A percentile compares a stretch with the other conserved stretches of the same genome.
Conservation (phyloP, 2,113 vertebrate species). For the Myodes glareolus region DNA sequence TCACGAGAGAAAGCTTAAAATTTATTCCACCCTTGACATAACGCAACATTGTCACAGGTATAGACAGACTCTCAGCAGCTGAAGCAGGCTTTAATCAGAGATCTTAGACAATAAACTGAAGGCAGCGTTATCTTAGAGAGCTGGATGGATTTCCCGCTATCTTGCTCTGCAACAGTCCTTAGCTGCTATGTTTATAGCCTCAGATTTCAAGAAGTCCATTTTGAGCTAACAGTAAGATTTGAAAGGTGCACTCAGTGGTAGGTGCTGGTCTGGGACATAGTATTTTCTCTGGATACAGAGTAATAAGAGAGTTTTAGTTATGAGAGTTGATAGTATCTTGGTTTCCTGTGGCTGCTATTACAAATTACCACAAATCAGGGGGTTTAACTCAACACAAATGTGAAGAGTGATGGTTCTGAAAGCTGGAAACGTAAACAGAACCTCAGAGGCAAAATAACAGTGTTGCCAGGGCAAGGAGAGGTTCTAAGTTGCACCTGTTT, state of each 20-base stretch:
- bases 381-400: background rate
- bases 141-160: background rate
- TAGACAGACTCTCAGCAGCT: background rate
- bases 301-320: background rate
- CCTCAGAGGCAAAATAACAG: background rate
- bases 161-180: background rate
- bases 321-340: background rate
- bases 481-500: background rate
- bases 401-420: background rate
- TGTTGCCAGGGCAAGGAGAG: background rate
- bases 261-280: accelerated
- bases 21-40: background rate
- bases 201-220: background rate
- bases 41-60: background rate
- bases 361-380: background rate
- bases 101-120: background rate
- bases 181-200: background rate
- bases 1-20: background rate
- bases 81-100: background rate
- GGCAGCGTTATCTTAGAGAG: background rate
- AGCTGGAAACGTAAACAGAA: background rate
- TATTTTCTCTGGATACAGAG: background rate
- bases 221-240: background rate
- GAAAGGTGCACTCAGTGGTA: background rate
- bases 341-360: background rate